phyloP scores from a whole-genome alignment of 1,140 invertebrate genomes.

The Zelostemma sp. region DNA sequence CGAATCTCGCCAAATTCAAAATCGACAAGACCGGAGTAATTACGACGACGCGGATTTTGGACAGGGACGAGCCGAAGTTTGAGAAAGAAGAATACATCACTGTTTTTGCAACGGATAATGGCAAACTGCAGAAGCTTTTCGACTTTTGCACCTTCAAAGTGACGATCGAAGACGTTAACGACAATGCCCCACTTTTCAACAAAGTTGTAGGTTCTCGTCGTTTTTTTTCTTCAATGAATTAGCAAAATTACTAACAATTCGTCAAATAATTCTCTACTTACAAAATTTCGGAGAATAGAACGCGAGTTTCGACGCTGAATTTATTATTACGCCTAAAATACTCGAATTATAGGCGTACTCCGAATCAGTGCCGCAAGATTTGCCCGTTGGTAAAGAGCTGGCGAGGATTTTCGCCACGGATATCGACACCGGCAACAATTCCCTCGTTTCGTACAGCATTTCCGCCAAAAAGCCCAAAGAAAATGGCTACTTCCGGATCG shows the following conservation, averaged over 20 bases:
- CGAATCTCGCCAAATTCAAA: constrained; percentile 78
- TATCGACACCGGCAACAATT: constrained; percentile 89
- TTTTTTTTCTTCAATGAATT: constrained; percentile 12
- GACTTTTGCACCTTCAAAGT: constrained; percentile 91
- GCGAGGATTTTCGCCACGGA: constrained; percentile 91
- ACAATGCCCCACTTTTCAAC: constrained; percentile 88
- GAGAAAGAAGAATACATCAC: constrained; percentile 87
- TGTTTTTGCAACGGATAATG: constrained; percentile 88
- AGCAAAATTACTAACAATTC: too few species aligned
- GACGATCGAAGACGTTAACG: constrained; percentile 88
- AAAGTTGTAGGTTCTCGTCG: constrained; percentile 77
- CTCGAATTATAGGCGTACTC: constrained; percentile 75
- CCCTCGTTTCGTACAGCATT: constrained; percentile 78
- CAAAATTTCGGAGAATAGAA: too few species aligned
- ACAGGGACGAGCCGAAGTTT: constrained; percentile 86
- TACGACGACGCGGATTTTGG: constrained; percentile 81
- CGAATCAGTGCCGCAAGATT: constrained; percentile 82
- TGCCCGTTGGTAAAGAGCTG: constrained; percentile 77
- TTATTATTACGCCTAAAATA: too few species aligned
- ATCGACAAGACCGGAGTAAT: constrained; percentile 85
- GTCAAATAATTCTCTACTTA: too few species aligned
- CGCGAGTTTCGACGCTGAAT: too few species aligned
- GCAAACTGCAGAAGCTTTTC: constrained; percentile 82
- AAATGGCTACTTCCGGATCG: constrained; percentile 80
- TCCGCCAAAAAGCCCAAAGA: constrained; percentile 72